Percentiles rank a stretch among this genome's conserved stretches.
These are phyloP conservation scores for Macrotis lagotis DNA, from an alignment of 2,113 vertebrate species.

Conservation along the genomic window DNA sequence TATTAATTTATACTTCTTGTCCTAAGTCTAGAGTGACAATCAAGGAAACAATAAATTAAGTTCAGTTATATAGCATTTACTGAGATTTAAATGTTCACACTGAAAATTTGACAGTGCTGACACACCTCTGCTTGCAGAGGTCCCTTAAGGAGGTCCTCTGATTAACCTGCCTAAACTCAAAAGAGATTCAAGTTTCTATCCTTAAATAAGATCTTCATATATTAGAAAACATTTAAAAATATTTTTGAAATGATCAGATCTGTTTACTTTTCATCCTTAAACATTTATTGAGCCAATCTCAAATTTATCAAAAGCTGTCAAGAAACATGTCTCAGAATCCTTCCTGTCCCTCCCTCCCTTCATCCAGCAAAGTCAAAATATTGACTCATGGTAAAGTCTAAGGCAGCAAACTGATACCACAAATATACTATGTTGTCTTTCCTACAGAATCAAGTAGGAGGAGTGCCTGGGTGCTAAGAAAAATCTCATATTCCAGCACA, in stretches of 20 bases:
- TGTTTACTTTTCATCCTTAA: slow-evolving; percentile 38
- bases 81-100: not conserved
- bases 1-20: not conserved
- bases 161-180: not conserved
- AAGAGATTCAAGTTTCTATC: not conserved
- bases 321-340: slow-evolving; percentile 30
- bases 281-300: slow-evolving; percentile 20
- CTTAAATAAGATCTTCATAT: not conserved
- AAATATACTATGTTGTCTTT: not conserved
- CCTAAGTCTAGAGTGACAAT: not conserved
- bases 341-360: slow-evolving; percentile 45
- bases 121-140: not conserved
- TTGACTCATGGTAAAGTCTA: slow-evolving; percentile 37
- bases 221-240: slow-evolving; percentile 17
- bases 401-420: slow-evolving; percentile 19
- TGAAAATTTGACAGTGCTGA: not conserved
- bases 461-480: not conserved
- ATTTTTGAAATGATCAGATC: slow-evolving; percentile 33
- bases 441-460: slow-evolving; percentile 26
- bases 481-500: slow-evolving; percentile 46
- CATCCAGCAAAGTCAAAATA: slow-evolving; percentile 50
- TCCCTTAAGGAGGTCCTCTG: not conserved
- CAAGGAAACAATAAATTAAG: not conserved
- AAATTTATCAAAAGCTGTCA: slow-evolving; percentile 25
- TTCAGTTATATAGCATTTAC: not conserved